These are phyloP conservation scores for Nothura maculosa DNA, from an alignment of 2,797 vertebrate species.

Conservation along the genomic window DNA sequence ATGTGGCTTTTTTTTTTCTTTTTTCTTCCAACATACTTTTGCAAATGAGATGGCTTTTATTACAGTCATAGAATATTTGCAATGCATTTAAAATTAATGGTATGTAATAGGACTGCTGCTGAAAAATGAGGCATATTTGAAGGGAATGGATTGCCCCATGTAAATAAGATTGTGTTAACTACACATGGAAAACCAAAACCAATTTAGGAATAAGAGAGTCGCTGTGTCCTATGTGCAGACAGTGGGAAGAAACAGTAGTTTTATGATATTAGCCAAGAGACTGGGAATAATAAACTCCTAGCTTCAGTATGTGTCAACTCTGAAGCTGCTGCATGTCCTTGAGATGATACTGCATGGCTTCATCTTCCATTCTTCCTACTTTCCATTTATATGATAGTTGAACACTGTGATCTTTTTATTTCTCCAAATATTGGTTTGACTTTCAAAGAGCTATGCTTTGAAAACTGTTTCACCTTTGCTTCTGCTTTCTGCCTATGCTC, in stretches of 20 bases:
- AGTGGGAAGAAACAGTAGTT: neutral
- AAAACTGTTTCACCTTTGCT: neutral
- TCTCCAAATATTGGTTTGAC: neutral
- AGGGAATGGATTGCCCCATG: neutral
- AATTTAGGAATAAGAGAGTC: neutral
- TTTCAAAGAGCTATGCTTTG: slow-evolving; percentile 36
- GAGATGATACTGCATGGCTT: neutral
- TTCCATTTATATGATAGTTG: neutral
- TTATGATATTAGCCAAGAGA: neutral
- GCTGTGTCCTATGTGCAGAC: neutral
- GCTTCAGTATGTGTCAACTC: neutral
- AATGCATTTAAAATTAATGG: neutral
- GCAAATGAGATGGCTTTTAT: neutral
- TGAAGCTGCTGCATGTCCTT: neutral
- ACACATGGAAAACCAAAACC: neutral
- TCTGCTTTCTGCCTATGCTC: slow-evolving; percentile 3
- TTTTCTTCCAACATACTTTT: neutral
- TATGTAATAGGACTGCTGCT: neutral
- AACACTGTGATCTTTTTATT: neutral
- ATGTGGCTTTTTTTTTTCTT: neutral
- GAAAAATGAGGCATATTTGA: neutral
- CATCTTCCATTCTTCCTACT: neutral
- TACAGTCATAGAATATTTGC: neutral
- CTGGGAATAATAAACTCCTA: neutral
- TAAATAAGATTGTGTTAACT: slow-evolving; percentile 21